These are phyloP conservation scores for Trogon surrucura DNA, from an alignment of 2,113 vertebrate species.

Conservation along the genomic window DNA sequence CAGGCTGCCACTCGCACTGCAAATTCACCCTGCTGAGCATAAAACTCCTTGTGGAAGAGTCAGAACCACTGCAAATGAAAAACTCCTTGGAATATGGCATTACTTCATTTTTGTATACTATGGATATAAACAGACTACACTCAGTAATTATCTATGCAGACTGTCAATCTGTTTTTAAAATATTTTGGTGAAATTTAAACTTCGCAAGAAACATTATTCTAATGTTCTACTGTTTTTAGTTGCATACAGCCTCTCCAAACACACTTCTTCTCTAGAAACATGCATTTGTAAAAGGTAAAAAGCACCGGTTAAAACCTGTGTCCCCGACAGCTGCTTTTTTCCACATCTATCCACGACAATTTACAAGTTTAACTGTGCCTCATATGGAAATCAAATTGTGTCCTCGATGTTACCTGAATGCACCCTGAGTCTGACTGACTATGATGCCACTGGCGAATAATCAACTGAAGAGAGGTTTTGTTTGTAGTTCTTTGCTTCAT, in stretches of 20 bases:
- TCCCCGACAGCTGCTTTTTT: background rate
- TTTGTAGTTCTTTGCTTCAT: background rate
- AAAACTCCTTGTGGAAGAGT: background rate
- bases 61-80: background rate
- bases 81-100: background rate
- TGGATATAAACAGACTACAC: background rate
- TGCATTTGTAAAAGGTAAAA: background rate
- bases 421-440: background rate
- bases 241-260: too few relatives aligned
- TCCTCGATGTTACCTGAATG: background rate
- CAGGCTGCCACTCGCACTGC: background rate
- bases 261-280: background rate
- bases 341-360: background rate
- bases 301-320: background rate
- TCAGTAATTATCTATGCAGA: rapidly evolving
- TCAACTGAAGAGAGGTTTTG: background rate
- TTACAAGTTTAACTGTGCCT: background rate
- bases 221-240: background rate
- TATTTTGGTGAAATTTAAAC: background rate
- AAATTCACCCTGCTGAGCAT: rapidly evolving
- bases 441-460: too few relatives aligned
- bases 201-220: background rate
- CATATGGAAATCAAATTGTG: background rate
- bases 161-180: rapidly evolving
- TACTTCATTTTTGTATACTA: rapidly evolving